These are phyloP conservation scores for Ornithorhynchus anatinus DNA, from an alignment of 2,113 vertebrate genomes.

Conservation along the genomic window DNA sequence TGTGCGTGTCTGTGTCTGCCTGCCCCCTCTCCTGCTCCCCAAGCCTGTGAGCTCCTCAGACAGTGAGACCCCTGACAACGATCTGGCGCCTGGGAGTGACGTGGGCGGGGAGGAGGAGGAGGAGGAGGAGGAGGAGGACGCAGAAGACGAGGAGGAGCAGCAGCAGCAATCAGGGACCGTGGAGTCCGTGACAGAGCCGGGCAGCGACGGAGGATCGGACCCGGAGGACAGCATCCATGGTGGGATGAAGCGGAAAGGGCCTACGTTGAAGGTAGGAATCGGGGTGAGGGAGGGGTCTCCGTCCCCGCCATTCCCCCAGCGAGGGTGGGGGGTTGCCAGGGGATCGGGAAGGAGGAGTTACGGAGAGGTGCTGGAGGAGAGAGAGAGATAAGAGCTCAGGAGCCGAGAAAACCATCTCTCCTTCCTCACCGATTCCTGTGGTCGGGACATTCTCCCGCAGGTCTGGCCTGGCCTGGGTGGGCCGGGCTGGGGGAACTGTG, in stretches of 20 bases:
- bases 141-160: slow-evolving; percentile 59
- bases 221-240: slow-evolving; percentile 84
- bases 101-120: slow-evolving; percentile 63
- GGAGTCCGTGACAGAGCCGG: slow-evolving; percentile 51
- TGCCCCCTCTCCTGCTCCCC: rapidly evolving
- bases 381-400: no score
- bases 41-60: slow-evolving; percentile 91
- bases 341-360: no score
- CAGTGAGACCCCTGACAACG: slow-evolving; percentile 81
- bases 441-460: no score
- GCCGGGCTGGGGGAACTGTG: background rate
- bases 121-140: slow-evolving; percentile 52
- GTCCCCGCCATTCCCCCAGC: no score
- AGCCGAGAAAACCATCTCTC: no score
- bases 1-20: no score
- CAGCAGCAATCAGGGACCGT: background rate
- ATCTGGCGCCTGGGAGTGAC: slow-evolving; percentile 74
- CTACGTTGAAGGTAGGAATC: slow-evolving; percentile 64
- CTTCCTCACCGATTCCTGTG: no score
- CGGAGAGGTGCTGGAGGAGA: no score
- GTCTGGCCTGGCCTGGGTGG: background rate
- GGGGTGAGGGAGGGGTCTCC: background rate
- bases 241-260: slow-evolving; percentile 68
- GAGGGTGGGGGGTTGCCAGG: no score
- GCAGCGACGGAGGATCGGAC: slow-evolving; percentile 84